Evolutionary conservation across 2,113 vertebrate genomes (phyloP).

Genomic region (Osmerus mordax): DNA sequence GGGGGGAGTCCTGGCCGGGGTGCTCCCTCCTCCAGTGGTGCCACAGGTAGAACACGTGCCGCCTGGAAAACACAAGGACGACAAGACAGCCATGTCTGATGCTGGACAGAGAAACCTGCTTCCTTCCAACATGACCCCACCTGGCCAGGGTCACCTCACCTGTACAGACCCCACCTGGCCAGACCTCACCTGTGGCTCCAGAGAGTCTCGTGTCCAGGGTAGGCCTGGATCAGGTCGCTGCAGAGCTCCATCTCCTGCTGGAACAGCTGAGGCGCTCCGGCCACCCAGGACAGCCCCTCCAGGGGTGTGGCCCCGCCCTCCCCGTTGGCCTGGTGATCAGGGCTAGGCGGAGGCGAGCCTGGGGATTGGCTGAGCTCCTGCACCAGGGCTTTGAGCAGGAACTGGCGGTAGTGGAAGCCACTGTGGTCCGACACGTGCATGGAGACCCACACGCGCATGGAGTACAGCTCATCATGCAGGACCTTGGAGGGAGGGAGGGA

Average conservation of each 20-base stretch:
- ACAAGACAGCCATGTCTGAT: background rate
- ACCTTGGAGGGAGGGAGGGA: conserved; percentile 63
- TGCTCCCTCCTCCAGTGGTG: conserved; percentile 77
- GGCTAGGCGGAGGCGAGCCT: conserved; percentile 54
- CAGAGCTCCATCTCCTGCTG: conserved; percentile 88
- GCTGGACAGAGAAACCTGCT: background rate
- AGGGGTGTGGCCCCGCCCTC: conserved; percentile 40
- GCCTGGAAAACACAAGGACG: conserved; percentile 61
- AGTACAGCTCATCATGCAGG: conserved; percentile 88
- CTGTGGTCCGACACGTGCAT: conserved; percentile 96
- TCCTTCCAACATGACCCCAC: too few relatives aligned
- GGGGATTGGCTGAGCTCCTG: conserved; percentile 60
- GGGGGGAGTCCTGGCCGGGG: conserved; percentile 35
- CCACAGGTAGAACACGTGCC: conserved; percentile 86
- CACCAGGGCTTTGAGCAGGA: conserved; percentile 85
- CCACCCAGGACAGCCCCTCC: conserved; percentile 25
- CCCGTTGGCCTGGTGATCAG: conserved; percentile 63
- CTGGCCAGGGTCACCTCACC: too few relatives aligned
- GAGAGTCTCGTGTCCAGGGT: conserved; percentile 92
- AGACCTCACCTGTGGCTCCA: conserved; percentile 15
- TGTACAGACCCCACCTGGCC: too few relatives aligned
- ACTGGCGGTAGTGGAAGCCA: conserved; percentile 98
- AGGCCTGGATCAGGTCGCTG: conserved; percentile 88
- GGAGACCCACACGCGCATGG: conserved; percentile 89
- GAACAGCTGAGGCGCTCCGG: conserved; percentile 64